Percentiles rank a stretch among this genome's conserved stretches.
These are phyloP conservation scores for Sinosuthora webbiana DNA, from an alignment of 2,113 vertebrate species.

Conservation along the genomic window DNA sequence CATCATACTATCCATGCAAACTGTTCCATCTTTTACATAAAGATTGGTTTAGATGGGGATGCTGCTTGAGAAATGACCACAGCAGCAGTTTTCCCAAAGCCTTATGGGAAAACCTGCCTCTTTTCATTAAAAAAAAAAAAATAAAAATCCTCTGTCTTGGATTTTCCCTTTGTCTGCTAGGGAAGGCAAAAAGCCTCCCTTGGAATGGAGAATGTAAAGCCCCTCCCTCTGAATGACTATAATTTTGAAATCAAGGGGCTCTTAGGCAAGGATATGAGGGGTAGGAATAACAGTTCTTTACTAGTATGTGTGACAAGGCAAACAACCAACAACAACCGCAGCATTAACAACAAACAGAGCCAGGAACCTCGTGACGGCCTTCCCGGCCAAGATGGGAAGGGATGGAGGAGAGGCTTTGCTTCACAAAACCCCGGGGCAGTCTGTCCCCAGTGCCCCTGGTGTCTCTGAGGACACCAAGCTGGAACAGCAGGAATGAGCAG, in stretches of 20 bases:
- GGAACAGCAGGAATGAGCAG: neutral
- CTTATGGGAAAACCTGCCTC: neutral
- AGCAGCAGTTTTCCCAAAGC: neutral
- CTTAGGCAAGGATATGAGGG: neutral
- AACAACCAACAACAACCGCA: neutral
- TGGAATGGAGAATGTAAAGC: neutral
- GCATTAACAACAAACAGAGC: neutral
- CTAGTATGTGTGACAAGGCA: neutral
- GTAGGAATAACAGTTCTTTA: neutral
- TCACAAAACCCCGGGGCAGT: no score
- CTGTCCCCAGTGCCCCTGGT: no score
- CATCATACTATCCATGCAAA: neutral
- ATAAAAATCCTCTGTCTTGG: neutral
- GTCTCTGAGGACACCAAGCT: neutral
- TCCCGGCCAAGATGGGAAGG: neutral
- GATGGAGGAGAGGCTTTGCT: neutral
- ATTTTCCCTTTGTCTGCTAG: no score
- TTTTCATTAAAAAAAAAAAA: neutral
- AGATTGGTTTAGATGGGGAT: neutral
- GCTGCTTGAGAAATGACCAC: neutral
- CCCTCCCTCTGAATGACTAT: neutral
- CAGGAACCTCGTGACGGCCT: no score
- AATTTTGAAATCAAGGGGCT: neutral
- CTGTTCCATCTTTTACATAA: neutral
- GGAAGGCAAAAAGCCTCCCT: neutral